A percentile compares a stretch with the other conserved stretches of the same genome.
phyloP scores from a whole-genome alignment of 2,888 invertebrate genomes.

The Drosophila austrosaltans region DNA sequence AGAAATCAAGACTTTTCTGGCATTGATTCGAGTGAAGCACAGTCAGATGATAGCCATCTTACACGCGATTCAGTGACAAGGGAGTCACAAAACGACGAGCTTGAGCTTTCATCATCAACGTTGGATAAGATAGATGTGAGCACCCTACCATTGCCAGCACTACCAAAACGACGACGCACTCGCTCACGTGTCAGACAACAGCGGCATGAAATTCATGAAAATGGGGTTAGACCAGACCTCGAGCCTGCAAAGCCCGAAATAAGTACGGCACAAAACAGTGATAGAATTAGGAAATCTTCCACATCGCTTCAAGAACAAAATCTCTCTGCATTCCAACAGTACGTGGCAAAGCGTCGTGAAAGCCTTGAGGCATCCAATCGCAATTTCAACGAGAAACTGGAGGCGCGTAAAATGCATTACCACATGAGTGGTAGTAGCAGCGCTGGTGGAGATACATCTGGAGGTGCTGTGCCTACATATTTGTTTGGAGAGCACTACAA shows the following conservation, averaged over 20 bases:
- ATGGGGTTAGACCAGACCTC: constrained; percentile 23
- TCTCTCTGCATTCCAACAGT: constrained; percentile 76
- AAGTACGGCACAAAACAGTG: constrained; percentile 22
- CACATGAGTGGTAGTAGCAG: constrained; percentile 68
- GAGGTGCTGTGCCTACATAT: constrained; percentile 80
- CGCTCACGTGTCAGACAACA: constrained; percentile 72
- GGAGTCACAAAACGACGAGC: constrained; percentile 81
- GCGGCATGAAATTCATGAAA: constrained; percentile 41
- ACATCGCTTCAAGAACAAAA: constrained; percentile 25
- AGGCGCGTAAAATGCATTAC: constrained; percentile 83
- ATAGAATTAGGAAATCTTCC: constrained; percentile 14
- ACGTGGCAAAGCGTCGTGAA: constrained; percentile 81
- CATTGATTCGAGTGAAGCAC: constrained; percentile 81
- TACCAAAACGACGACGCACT: constrained; percentile 82
- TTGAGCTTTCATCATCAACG: constrained; percentile 80
- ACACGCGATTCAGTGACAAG: constrained; percentile 80
- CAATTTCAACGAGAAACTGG: constrained; percentile 82
- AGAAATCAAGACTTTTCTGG: constrained; percentile 77
- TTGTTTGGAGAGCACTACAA: constrained; percentile 82
- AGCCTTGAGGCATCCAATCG: constrained; percentile 81
- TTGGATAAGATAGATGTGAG: constrained; percentile 82
- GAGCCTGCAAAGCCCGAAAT: constrained; percentile 42
- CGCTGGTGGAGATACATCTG: constrained; percentile 47
- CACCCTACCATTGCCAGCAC: constrained; percentile 82
- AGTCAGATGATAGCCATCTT: constrained; percentile 82